Percentiles rank a stretch among this genome's conserved stretches.
Conservation (phyloP, 2,888 invertebrate species). For the Ptilodon capucinus region DNA sequence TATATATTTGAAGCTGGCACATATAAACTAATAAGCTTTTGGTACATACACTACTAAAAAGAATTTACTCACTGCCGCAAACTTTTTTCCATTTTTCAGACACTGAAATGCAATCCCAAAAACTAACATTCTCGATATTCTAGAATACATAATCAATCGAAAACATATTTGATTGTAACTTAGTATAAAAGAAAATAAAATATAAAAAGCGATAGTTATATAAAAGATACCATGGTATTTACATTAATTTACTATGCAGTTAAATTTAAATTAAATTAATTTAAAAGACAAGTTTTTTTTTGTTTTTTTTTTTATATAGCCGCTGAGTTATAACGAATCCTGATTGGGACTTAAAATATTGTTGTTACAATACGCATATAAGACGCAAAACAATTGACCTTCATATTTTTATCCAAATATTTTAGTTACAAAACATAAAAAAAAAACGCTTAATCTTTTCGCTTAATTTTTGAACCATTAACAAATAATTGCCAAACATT, state of each 20-base stretch:
- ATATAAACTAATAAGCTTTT: conserved; percentile 47
- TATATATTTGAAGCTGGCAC: conserved; percentile 31
- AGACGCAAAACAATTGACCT: too few species aligned
- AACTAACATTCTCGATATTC: conserved; percentile 72
- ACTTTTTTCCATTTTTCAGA: conserved; percentile 80
- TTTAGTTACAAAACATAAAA: too few species aligned
- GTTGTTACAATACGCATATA: too few species aligned
- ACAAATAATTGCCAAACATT: too few species aligned
- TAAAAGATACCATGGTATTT: not conserved
- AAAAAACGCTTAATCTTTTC: too few species aligned
- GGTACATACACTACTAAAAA: conserved; percentile 58
- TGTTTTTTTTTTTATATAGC: too few species aligned
- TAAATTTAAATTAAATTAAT: too few species aligned
- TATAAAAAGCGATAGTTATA: conserved; percentile 20
- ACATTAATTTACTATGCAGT: not conserved
- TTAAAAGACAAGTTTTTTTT: too few species aligned
- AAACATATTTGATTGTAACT: conserved; percentile 20
- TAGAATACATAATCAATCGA: conserved; percentile 33
- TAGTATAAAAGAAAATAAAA: conserved; percentile 20
- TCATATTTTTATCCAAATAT: too few species aligned
- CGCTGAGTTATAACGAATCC: too few species aligned
- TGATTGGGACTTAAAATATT: too few species aligned
- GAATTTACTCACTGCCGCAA: conserved; percentile 80
- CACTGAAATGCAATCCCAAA: conserved; percentile 79
- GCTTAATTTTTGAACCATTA: too few species aligned